Evolutionary conservation across 2,888 invertebrate species (phyloP), one percentile per base, ranked within the genome.

Genomic region (Flabesymbios commensalis): DNA sequence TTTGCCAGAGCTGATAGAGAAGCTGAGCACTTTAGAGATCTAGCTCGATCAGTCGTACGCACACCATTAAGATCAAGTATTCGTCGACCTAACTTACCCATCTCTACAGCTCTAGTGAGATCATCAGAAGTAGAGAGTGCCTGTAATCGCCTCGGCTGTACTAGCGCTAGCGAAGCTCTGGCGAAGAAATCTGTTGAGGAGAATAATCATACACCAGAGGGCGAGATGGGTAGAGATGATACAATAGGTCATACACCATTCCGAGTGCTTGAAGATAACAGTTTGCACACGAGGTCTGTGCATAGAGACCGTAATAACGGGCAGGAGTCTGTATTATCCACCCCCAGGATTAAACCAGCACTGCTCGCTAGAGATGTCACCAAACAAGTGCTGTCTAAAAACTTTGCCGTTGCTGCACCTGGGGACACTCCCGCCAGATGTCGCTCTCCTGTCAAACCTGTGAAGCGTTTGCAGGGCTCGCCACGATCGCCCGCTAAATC

Each of bases 401-500:
- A n/a, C n/a, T n/a, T n/a, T n/a, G n/a, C 17, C 14, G 41, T 14
- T 17, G 7, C 2, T 31, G 7, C 24, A 5, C 24, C 49, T 2
- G 31, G 43, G 3, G 53, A 29, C 10, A 31, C 59, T 3, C 7
- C n/a, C 19, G 32, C 26, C 3, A 10, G 52, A 5, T 59, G 17
- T 5, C 64, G 73, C 29, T 74, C 74, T 7, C 76, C 77, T 1
- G 59, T 73, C 5, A 77, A 77, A 56, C 73, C 75, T 7, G 70
- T 75, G 22, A 78, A 77, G 58, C 67, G 77, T 52, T 70, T 77
- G 19, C 61, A 65, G 52, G 65, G 55, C 4, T 68, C 64, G 14
- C 65, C 60, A n/a, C 43, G 51, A 22, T 63, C 65, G 28, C 64
- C 60, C 53, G 68, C n/a, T n/a, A n/a, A n/a, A n/a, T 36, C 39